Evolutionary conservation across 2,888 invertebrate species (phyloP).

Genomic region (Lagria hirta): DNA sequence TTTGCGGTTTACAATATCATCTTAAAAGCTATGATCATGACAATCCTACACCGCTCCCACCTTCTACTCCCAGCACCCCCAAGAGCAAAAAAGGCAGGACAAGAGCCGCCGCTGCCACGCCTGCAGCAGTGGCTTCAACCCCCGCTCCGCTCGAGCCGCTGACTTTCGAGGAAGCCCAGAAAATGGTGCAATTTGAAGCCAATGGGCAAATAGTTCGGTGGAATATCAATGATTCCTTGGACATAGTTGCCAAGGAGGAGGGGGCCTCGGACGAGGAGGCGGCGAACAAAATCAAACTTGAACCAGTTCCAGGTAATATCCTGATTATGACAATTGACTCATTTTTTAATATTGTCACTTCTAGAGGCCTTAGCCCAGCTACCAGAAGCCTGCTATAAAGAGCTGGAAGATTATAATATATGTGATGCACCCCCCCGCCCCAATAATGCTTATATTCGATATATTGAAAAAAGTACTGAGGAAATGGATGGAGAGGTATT

Average conservation of each 20-base stretch:
- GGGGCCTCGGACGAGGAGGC: conserved; percentile 53
- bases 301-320: conserved; percentile 19
- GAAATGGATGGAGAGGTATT: conserved; percentile 81
- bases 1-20: conserved; percentile 84
- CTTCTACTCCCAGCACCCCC: conserved; percentile 57
- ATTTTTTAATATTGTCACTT: no score
- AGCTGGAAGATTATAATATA: conserved; percentile 77
- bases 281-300: conserved; percentile 12
- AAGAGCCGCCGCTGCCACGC: conserved; percentile 34
- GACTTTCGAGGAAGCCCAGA: conserved; percentile 81
- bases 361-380: conserved; percentile 56
- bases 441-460: conserved; percentile 87
- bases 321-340: no score
- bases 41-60: conserved; percentile 68
- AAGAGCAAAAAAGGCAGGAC: conserved; percentile 62
- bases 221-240: conserved; percentile 64
- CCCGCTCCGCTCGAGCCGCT: conserved; percentile 75
- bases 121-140: conserved; percentile 57
- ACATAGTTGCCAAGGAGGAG: conserved; percentile 70
- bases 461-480: conserved; percentile 92
- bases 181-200: conserved; percentile 84
- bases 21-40: conserved; percentile 83
- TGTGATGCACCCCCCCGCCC: conserved; percentile 82
- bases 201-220: conserved; percentile 63
- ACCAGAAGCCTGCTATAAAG: conserved; percentile 69